Percentiles rank a stretch among this genome's conserved stretches.
These are phyloP conservation scores for Diarsia rubi DNA, from an alignment of 2,888 invertebrate genomes.

Conservation along the genomic window DNA sequence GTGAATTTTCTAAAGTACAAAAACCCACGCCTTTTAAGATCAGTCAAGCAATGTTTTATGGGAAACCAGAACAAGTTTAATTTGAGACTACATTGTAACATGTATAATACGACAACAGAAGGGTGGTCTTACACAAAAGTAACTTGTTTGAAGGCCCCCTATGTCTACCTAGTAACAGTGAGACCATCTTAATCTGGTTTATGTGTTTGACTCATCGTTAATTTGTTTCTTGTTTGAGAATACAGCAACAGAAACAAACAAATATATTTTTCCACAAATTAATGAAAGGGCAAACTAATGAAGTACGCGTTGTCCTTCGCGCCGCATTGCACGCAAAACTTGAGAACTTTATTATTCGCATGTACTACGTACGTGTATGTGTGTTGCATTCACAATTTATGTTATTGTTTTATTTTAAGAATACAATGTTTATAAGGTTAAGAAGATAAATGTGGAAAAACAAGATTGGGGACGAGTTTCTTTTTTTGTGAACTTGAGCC, in stretches of 20 bases:
- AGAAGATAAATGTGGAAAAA: conserved; percentile 13
- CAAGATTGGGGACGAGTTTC: not conserved
- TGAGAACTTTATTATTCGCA: conserved; percentile 49
- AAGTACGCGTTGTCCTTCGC: conserved; percentile 55
- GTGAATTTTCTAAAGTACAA: not conserved
- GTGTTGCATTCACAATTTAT: conserved; percentile 44
- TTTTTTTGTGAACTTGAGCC: conserved; percentile 4
- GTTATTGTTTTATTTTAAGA: conserved; percentile 30
- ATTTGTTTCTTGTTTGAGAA: not conserved
- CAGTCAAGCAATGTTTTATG: not conserved
- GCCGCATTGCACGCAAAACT: conserved; percentile 50
- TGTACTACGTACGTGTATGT: conserved; percentile 26
- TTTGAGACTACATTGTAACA: not conserved
- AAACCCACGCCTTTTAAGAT: not conserved
- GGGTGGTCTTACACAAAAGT: not conserved
- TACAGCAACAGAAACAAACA: conserved; percentile 17
- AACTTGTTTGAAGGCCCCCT: not conserved
- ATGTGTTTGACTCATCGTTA: not conserved
- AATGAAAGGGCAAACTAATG: conserved; percentile 48
- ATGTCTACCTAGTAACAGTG: conserved; percentile 9
- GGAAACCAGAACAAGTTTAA: not conserved
- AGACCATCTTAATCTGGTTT: conserved; percentile 12
- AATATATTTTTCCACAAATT: conserved; percentile 24
- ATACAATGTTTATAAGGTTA: conserved; percentile 10
- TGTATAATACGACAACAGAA: conserved; percentile 2